phyloP scores from a whole-genome alignment of 2,797 vertebrate genomes.

The Sebastes melanostomus region DNA sequence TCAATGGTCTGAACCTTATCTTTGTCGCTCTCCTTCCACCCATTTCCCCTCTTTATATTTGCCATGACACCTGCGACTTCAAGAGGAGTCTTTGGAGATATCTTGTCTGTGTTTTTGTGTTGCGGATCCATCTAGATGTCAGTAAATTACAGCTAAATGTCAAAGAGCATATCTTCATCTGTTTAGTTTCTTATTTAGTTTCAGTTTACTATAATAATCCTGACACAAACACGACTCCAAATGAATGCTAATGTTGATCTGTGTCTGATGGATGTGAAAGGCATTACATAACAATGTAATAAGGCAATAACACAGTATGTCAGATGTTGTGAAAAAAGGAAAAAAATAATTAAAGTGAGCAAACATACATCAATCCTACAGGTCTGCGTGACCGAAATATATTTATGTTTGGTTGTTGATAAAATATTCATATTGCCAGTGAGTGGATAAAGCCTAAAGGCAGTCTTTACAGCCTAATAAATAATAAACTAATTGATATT shows the following conservation, averaged over 20 bases:
- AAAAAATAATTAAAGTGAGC: background rate
- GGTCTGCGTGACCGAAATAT: background rate
- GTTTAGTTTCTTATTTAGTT: background rate
- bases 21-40: slow-evolving; percentile 21
- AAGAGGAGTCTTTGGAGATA: slow-evolving; percentile 40
- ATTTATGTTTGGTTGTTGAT: background rate
- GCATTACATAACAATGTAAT: background rate
- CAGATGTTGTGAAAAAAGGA: background rate
- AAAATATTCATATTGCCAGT: background rate
- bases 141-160: slow-evolving; percentile 37
- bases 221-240: background rate
- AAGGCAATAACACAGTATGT: background rate
- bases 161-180: slow-evolving; percentile 16
- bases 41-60: slow-evolving; percentile 39
- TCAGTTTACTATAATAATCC: no score
- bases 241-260: background rate
- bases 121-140: background rate
- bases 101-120: slow-evolving; percentile 8
- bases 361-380: background rate
- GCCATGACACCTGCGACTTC: slow-evolving; percentile 28
- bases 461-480: background rate
- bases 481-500: background rate
- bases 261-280: background rate
- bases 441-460: background rate
- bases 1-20: slow-evolving; percentile 61